Evolutionary conservation across 2,888 invertebrate species (phyloP).

Genomic region (Rotaria sp.): DNA sequence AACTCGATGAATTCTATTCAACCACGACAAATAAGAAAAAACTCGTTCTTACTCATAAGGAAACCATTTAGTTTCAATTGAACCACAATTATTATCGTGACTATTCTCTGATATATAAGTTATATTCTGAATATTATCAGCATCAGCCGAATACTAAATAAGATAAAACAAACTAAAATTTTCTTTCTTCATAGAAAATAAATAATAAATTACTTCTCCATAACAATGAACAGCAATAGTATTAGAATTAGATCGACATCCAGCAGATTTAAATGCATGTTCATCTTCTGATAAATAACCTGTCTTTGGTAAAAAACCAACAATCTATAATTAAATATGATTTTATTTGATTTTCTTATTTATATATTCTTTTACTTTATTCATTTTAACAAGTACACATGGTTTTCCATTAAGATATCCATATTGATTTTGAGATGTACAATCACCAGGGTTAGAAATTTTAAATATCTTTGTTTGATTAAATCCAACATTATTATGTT

Average conservation of each 20-base stretch:
- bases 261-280: background rate
- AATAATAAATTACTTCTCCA: background rate
- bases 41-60: background rate
- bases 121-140: background rate
- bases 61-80: background rate
- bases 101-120: background rate
- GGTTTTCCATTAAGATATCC: background rate
- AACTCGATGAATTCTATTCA: no score
- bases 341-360: background rate
- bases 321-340: background rate
- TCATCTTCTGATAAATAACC: background rate
- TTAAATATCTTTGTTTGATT: background rate
- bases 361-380: background rate
- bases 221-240: background rate
- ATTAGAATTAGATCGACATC: conserved; percentile 36
- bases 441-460: background rate
- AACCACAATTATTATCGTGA: background rate
- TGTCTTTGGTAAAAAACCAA: background rate
- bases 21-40: background rate
- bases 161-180: background rate
- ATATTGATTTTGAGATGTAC: background rate
- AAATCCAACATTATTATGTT: background rate
- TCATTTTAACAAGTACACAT: conserved; percentile 14
- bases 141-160: background rate
- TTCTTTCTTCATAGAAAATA: background rate